Percentiles rank a stretch among this genome's conserved stretches.
Conservation (phyloP, 2,888 invertebrate species). For the Eristalinus sepulchralis region DNA sequence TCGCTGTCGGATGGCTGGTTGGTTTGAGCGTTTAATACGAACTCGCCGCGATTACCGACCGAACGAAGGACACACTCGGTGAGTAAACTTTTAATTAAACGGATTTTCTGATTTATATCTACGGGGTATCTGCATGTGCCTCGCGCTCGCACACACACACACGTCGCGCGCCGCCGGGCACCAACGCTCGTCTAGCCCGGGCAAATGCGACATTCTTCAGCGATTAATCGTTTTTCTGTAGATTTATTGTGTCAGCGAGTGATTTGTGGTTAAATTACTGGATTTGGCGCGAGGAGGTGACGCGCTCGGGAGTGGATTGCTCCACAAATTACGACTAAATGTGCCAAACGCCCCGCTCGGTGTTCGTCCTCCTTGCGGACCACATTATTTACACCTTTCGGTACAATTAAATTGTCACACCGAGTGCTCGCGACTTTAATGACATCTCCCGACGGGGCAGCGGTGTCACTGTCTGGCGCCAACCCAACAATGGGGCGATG, state of each 20-base stretch:
- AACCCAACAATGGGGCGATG: background rate
- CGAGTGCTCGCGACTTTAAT: constrained; percentile 68
- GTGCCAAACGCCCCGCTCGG: constrained; percentile 61
- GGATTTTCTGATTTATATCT: constrained; percentile 72
- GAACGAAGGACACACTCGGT: constrained; percentile 30
- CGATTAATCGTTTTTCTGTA: constrained; percentile 73
- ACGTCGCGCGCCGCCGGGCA: background rate
- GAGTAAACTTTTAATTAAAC: constrained; percentile 72
- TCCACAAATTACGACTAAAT: constrained; percentile 68
- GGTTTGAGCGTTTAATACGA: constrained; percentile 62
- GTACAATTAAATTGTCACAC: constrained; percentile 70
- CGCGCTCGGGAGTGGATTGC: constrained; percentile 2
- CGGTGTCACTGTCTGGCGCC: background rate
- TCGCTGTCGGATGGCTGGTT: background rate
- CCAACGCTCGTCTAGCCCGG: constrained; percentile 22
- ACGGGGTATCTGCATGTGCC: constrained; percentile 22
- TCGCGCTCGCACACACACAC: background rate
- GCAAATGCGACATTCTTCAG: constrained; percentile 65
- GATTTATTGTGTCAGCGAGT: constrained; percentile 73
- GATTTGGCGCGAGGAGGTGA: constrained; percentile 37
- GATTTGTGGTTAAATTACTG: constrained; percentile 72
- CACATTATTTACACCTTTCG: constrained; percentile 65
- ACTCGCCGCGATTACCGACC: constrained; percentile 57
- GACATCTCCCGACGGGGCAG: constrained; percentile 39
- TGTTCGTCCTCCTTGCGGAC: constrained; percentile 7